A percentile compares a stretch with the other conserved stretches of the same genome.
Conservation (phyloP, 2,888 invertebrate genomes). For the Ophion obscuratus region DNA sequence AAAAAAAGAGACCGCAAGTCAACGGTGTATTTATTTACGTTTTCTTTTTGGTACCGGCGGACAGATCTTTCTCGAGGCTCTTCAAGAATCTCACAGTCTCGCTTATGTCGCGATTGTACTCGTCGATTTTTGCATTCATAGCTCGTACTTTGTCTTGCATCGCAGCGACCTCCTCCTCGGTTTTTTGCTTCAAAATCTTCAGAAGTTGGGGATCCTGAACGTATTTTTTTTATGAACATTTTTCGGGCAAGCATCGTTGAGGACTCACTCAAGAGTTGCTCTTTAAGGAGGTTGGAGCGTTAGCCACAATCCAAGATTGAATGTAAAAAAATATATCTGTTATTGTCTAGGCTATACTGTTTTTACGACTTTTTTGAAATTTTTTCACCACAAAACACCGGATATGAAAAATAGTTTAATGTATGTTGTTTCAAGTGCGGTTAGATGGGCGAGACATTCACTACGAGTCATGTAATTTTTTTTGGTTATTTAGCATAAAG, state of each 20-base stretch:
- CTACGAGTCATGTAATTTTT: no score
- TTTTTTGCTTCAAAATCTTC: conserved; percentile 73
- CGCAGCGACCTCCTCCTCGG: conserved; percentile 73
- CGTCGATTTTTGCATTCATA: conserved; percentile 75
- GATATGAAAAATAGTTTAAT: no score
- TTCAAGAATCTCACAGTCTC: conserved; percentile 76
- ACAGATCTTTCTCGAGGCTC: conserved; percentile 72
- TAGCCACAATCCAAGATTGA: no score
- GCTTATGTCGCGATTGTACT: conserved; percentile 75
- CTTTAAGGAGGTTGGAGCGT: no score
- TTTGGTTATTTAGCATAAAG: no score
- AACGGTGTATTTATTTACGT: conserved; percentile 29
- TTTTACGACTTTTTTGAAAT: no score
- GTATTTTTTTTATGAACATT: not conserved
- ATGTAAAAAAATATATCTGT: no score
- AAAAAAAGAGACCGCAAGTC: not conserved
- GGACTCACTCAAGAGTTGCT: no score
- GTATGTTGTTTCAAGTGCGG: no score
- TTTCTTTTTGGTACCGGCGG: conserved; percentile 67
- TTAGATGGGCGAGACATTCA: no score
- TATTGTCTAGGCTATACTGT: no score
- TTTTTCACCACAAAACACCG: no score
- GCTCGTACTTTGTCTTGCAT: conserved; percentile 74
- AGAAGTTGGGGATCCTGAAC: conserved; percentile 73
- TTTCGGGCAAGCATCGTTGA: not conserved